Evolutionary conservation across 2,797 vertebrate genomes (phyloP).

Genomic region (Hafferia zeledoni): DNA sequence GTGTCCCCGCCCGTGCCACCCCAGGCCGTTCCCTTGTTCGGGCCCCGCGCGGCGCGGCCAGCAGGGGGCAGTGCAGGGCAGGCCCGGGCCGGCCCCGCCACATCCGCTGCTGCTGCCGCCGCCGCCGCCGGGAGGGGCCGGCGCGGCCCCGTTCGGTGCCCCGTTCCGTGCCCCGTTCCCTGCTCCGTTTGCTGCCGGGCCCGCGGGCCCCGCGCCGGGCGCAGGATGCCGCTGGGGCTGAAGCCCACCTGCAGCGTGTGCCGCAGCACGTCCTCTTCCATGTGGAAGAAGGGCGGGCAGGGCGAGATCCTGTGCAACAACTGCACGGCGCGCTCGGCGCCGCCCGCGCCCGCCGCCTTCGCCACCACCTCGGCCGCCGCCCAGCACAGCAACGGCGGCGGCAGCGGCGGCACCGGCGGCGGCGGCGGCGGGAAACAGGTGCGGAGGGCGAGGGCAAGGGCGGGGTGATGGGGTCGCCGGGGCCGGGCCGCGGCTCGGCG

Average conservation of each 20-base stretch:
- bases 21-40: no score
- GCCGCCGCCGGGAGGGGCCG: background rate
- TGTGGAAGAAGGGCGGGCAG: slow-evolving; percentile 96
- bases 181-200: background rate
- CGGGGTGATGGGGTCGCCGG: no score
- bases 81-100: background rate
- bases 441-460: background rate
- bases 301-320: slow-evolving; percentile 95
- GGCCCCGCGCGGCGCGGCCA: no score
- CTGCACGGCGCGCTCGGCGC: slow-evolving; percentile 84
- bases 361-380: slow-evolving; percentile 77
- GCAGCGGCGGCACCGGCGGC: slow-evolving; percentile 80
- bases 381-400: slow-evolving; percentile 86
- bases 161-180: background rate
- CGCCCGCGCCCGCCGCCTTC: slow-evolving; percentile 71
- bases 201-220: slow-evolving; percentile 34
- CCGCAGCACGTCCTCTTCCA: slow-evolving; percentile 93
- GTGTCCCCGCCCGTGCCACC: no score
- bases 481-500: no score
- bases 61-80: background rate
- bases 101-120: background rate
- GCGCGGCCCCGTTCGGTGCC: background rate
- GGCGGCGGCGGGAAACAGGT: slow-evolving; percentile 90
- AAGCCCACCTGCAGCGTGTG: slow-evolving; percentile 93
- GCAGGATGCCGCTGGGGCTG: slow-evolving; percentile 90